Percentiles rank a stretch among this genome's conserved stretches.
phyloP scores from a whole-genome alignment of 2,888 invertebrate genomes.

The Acrobasis consociella region DNA sequence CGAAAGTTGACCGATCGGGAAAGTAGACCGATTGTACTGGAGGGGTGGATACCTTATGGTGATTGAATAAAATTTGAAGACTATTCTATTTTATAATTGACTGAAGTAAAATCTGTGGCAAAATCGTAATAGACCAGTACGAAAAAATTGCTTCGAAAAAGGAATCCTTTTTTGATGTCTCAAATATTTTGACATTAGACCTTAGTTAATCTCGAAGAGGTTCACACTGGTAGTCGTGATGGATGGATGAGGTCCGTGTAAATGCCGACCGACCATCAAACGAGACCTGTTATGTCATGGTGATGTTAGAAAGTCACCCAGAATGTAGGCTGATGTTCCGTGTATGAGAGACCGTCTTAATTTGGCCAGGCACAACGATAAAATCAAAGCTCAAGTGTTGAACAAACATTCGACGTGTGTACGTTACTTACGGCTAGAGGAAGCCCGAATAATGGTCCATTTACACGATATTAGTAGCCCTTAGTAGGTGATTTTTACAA shows the following conservation, averaged over 20 bases:
- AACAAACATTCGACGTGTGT: conserved; percentile 39
- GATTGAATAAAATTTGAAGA: too few species aligned
- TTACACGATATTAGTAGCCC: background rate
- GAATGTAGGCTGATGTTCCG: background rate
- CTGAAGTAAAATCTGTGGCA: too few species aligned
- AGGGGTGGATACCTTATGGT: too few species aligned
- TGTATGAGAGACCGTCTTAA: background rate
- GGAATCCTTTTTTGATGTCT: too few species aligned
- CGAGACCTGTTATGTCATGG: background rate
- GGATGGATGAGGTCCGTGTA: background rate
- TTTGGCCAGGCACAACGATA: conserved; percentile 35
- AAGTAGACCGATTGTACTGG: too few species aligned
- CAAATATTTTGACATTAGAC: too few species aligned
- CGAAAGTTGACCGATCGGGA: too few species aligned
- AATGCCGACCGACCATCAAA: background rate
- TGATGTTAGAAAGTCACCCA: background rate
- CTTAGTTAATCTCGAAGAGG: background rate
- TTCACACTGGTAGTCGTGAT: background rate
- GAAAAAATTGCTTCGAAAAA: too few species aligned
- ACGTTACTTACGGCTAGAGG: conserved; percentile 5
- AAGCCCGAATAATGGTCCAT: background rate
- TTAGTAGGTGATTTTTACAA: background rate
- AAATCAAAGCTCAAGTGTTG: conserved; percentile 52
- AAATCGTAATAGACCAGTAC: too few species aligned
- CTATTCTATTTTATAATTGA: too few species aligned